Base-by-base conservation (phyloP, 2,797 vertebrate genomes). In the Silurus lanzhouensis region DNA sequence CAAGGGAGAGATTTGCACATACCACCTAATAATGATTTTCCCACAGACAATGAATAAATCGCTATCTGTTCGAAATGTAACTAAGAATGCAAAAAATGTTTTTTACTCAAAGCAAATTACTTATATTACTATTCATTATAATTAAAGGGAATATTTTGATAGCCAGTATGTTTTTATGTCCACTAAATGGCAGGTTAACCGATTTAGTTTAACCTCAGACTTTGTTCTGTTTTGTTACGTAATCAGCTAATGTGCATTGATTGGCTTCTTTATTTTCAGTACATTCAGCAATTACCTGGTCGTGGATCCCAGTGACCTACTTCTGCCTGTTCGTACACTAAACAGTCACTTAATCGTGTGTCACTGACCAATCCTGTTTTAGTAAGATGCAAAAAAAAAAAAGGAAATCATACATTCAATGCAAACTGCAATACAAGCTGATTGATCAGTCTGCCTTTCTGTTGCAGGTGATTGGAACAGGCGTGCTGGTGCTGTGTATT, bases 391-490 rank as follows among this genome's bases (percentile, higher is more conserved):
- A 20, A 12, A 10, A 8, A 15, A 31, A 31, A 70, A 38, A 0
- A 70, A 38, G 17, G 6, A 13, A n/a, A 31, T 17, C 3, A 1
- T 44, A 52, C 48, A 52, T 52, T 52, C 48, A 52, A 52, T 10
- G 48, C 10, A 38, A 38, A 38, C 3, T 38, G 10, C 48, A 52
- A 52, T 52, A 52, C 48, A 77, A 44, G 19, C 1, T 64, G 70
- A 38, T 81, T 83, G 1, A 31, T n/a, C 44, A 55, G 12, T 48
- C 22, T 71, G 8, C 44, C 57, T 61, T 71, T 6, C 58, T 86
- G 20, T 71, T 67, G 46, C 94, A 99, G 98, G 97, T 98, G 85
- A 92, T 96, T 82, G 96, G 97, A 71, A 97, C 97, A 3, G 97
- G 95, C 3, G 93, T 97, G 91, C 94, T 99, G 89, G 94, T 99